phyloP scores from a whole-genome alignment of 2,888 invertebrate species.

The Aphidoletes aphidimyza region DNA sequence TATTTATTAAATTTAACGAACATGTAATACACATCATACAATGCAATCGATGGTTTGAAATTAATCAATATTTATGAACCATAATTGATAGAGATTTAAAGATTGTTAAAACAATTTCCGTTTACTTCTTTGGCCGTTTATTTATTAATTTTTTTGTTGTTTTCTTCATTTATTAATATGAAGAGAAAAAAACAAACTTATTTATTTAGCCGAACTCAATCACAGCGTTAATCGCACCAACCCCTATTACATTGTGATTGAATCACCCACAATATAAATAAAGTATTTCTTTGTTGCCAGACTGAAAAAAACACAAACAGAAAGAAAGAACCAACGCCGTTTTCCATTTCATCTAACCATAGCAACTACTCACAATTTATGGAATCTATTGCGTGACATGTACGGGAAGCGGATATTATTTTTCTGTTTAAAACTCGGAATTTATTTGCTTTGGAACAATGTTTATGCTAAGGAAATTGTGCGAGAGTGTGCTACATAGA shows the following conservation, averaged over 20 bases:
- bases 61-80: too few relatives aligned
- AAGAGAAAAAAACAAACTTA: too few relatives aligned
- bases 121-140: too few relatives aligned
- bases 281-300: too few relatives aligned
- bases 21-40: too few relatives aligned
- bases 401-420: constrained; percentile 28
- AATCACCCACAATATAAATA: neutral
- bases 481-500: neutral
- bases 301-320: neutral
- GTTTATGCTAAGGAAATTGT: neutral
- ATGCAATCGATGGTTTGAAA: too few relatives aligned
- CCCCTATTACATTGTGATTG: neutral
- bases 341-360: neutral
- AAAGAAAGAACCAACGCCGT: neutral
- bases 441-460: neutral
- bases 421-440: neutral
- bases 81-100: too few relatives aligned
- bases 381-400: neutral
- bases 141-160: too few relatives aligned
- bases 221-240: neutral
- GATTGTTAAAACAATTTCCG: too few relatives aligned
- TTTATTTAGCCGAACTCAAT: too few relatives aligned
- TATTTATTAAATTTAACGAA: too few relatives aligned
- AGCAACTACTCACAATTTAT: constrained; percentile 3
- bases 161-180: too few relatives aligned